Base-by-base conservation (phyloP, 1,140 invertebrate genomes). In the Cepaea nemoralis region DNA sequence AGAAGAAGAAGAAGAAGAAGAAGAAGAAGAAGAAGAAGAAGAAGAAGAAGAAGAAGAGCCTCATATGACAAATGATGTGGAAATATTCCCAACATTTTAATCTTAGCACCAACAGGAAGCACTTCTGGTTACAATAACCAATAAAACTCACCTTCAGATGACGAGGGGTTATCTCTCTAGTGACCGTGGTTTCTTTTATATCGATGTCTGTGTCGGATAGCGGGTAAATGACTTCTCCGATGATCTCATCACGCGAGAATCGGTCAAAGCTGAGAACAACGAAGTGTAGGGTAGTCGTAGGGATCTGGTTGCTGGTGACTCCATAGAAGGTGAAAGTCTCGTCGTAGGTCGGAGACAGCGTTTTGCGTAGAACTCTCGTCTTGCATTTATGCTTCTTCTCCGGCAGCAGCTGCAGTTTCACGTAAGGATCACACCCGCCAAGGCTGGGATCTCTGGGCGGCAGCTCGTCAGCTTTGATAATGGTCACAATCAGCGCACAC, bases 241-340 rank as follows among this genome's bases (percentile, higher is more conserved):
- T 97, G 59, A 97, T 94, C 89, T 97, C 96, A 87, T 97, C 96
- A 27, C 96, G 93, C 31, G 96, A 96, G 92, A 97, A 97, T 59
- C 96, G 93, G 91, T 97, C 96, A 91, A 97, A 97, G 91, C 96
- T 96, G 87, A 97, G 96, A 0, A 97, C 95, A 0, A 96, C 96
- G 84, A 92, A 91, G 90, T 97, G 96, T 0, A 97, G 91, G 69
- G 95, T 96, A 39, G 95, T 93, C 69, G 94, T 93, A 3, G 93
- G 92, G 1, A 96, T 90, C 84, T 96, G 95, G 82, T 95, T 94
- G 83, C 94, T 94, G 0, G 93, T 92, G 0, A 96, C 94, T 8
- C 91, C 90, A 86, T 95, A 96, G 91, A 97, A 97, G 63, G 96
- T 94, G 89, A 97, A 97, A 0, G 95, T 96, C 89, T 97, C 96